Percentiles rank a stretch among this genome's conserved stretches.
Evolutionary conservation across 2,888 invertebrate genomes (phyloP).

Genomic region (Tubulanus polymorphus): DNA sequence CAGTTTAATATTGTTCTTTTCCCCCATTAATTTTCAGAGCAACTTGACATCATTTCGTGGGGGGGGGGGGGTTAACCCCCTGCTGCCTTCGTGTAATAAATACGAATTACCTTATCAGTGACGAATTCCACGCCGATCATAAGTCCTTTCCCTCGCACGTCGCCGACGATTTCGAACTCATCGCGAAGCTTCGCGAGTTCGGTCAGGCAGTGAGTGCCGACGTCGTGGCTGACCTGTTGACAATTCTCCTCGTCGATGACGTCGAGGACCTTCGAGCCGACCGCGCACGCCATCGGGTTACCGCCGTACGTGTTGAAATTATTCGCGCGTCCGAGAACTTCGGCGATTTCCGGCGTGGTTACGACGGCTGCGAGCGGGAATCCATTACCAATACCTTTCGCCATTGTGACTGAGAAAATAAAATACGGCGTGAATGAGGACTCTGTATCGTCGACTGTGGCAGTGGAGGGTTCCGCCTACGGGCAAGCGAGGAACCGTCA

Average conservation of each 20-base stretch:
- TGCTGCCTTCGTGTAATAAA: no score
- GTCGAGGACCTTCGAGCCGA: conserved; percentile 87
- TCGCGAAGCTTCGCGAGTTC: conserved; percentile 69
- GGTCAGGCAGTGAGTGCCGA: conserved; percentile 79
- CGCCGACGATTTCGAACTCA: conserved; percentile 68
- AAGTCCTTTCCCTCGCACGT: conserved; percentile 92
- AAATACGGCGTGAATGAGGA: no score
- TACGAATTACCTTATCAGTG: conserved; percentile 54
- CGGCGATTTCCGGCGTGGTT: conserved; percentile 82
- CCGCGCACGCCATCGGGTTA: conserved; percentile 83
- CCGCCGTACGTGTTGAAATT: conserved; percentile 98
- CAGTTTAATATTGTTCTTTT: no score
- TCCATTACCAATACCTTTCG: conserved; percentile 71
- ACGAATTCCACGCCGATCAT: conserved; percentile 94
- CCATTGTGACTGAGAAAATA: conserved; percentile 44
- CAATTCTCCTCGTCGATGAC: conserved; percentile 58
- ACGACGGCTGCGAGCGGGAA: conserved; percentile 94
- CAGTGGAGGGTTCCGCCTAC: no score
- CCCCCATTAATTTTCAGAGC: no score
- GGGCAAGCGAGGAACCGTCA: no score
- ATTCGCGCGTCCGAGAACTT: conserved; percentile 67
- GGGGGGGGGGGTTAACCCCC: no score
- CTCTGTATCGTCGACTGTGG: no score
- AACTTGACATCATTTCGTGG: no score
- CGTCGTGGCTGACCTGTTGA: conserved; percentile 62